These are phyloP conservation scores for Calliscelio sp. DNA, from an alignment of 2,888 invertebrate species.

Conservation along the genomic window DNA sequence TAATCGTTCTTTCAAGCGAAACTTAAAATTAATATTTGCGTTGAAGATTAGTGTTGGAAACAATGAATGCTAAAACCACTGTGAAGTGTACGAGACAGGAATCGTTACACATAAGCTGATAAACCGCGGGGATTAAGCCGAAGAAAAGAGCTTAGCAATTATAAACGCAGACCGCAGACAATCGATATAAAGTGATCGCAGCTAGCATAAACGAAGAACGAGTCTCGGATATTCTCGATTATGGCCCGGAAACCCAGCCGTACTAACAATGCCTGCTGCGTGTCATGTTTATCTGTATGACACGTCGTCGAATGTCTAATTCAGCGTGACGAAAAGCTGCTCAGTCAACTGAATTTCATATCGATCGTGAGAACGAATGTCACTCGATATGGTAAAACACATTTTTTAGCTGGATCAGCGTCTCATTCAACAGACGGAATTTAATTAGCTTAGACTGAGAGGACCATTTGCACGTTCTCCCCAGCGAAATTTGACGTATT, in stretches of 20 bases:
- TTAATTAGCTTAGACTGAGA: no score
- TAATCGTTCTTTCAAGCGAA: slow-evolving; percentile 17
- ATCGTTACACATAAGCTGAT: slow-evolving; percentile 46
- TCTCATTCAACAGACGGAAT: neutral
- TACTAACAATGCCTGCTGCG: slow-evolving; percentile 37
- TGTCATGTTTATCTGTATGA: slow-evolving; percentile 39
- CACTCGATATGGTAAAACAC: neutral
- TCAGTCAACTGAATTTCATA: slow-evolving; percentile 43
- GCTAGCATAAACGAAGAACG: slow-evolving; percentile 16
- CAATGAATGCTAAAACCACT: slow-evolving; percentile 39
- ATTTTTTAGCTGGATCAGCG: neutral
- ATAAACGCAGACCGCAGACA: slow-evolving; percentile 26
- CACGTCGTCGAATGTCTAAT: slow-evolving; percentile 49
- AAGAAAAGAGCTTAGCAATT: slow-evolving; percentile 52
- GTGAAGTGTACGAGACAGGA: slow-evolving; percentile 11
- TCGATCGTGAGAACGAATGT: slow-evolving; percentile 40
- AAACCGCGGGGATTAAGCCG: slow-evolving; percentile 37
- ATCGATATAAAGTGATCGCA: slow-evolving; percentile 52
- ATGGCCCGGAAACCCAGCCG: slow-evolving; percentile 28
- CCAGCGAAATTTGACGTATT: no score
- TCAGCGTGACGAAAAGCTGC: slow-evolving; percentile 45
- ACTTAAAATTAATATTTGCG: slow-evolving; percentile 24
- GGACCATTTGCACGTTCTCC: no score
- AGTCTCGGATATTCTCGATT: slow-evolving; percentile 40
- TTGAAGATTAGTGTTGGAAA: slow-evolving; percentile 17